Conservation (phyloP, 1,140 invertebrate species). For the Leptinotarsa defecta region DNA sequence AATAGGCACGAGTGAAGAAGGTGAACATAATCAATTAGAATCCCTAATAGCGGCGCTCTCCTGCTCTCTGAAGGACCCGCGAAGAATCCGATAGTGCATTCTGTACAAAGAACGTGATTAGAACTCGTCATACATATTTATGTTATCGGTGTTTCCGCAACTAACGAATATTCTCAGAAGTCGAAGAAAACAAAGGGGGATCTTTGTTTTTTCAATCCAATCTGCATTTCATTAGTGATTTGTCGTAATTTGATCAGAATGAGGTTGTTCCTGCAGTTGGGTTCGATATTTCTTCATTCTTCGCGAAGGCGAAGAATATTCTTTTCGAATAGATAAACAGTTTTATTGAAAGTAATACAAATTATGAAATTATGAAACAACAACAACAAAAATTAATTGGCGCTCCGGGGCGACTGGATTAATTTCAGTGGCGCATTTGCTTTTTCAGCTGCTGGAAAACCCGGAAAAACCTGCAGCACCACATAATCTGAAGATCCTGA, state of each 20-base stretch:
- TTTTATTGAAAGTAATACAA: too few relatives aligned
- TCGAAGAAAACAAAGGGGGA: slow-evolving; percentile 29
- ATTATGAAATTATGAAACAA: too few relatives aligned
- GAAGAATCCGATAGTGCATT: slow-evolving; percentile 26
- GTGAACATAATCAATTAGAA: slow-evolving; percentile 30
- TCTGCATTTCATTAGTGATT: slow-evolving; percentile 30
- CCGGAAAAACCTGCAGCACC: too few relatives aligned
- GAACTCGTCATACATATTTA: slow-evolving; percentile 29
- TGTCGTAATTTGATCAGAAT: slow-evolving; percentile 23
- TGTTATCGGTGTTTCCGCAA: slow-evolving; percentile 27
- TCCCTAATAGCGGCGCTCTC: slow-evolving; percentile 26
- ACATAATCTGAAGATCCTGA: too few relatives aligned
- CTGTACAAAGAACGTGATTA: slow-evolving; percentile 30
- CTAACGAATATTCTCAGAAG: slow-evolving; percentile 28
- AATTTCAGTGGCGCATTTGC: too few relatives aligned
- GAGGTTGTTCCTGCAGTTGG: neutral
- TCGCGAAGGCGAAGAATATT: too few relatives aligned
- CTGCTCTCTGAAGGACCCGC: neutral
- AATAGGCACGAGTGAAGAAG: slow-evolving; percentile 28
- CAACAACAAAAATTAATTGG: too few relatives aligned
- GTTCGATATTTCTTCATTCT: too few relatives aligned
- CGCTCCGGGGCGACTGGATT: too few relatives aligned
- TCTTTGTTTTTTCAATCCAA: slow-evolving; percentile 31
- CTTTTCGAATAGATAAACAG: too few relatives aligned
- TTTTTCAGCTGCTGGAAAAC: too few relatives aligned